Evolutionary conservation across 1,140 invertebrate genomes (phyloP).

Genomic region (Lasioglossum baleicum): DNA sequence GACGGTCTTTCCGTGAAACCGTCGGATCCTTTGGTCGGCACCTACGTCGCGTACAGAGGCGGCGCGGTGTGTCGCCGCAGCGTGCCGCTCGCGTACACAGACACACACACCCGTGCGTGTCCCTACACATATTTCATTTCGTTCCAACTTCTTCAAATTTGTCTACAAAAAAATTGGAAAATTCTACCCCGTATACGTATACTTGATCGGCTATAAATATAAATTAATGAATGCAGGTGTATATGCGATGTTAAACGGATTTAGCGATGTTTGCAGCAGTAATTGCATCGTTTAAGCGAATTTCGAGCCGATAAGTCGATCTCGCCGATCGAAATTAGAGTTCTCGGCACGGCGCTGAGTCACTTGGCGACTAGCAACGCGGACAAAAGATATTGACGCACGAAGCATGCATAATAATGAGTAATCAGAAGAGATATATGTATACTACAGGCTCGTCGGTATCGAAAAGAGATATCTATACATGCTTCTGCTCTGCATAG

Average conservation of each 20-base stretch:
- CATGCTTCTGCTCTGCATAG: background rate
- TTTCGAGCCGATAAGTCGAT: background rate
- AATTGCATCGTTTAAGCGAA: background rate
- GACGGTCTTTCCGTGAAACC: too few species aligned
- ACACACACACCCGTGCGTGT: too few species aligned
- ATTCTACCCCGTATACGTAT: too few species aligned
- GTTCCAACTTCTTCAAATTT: too few species aligned
- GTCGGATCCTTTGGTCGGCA: too few species aligned
- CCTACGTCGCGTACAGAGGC: too few species aligned
- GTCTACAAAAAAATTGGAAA: too few species aligned
- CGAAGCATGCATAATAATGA: slow-evolving; percentile 51
- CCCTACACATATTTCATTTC: too few species aligned
- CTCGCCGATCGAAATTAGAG: slow-evolving; percentile 25
- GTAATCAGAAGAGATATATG: slow-evolving; percentile 12
- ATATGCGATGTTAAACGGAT: background rate
- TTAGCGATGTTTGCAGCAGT: background rate
- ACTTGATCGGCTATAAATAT: too few species aligned
- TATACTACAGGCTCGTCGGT: background rate
- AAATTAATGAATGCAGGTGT: background rate
- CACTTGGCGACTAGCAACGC: slow-evolving; percentile 35
- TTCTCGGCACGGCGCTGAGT: slow-evolving; percentile 23
- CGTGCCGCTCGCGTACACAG: too few species aligned
- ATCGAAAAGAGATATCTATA: background rate
- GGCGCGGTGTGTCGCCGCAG: too few species aligned
- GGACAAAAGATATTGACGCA: slow-evolving; percentile 38